Conservation (phyloP, 2,888 invertebrate genomes). For the Pseudeuparius sepicola region DNA sequence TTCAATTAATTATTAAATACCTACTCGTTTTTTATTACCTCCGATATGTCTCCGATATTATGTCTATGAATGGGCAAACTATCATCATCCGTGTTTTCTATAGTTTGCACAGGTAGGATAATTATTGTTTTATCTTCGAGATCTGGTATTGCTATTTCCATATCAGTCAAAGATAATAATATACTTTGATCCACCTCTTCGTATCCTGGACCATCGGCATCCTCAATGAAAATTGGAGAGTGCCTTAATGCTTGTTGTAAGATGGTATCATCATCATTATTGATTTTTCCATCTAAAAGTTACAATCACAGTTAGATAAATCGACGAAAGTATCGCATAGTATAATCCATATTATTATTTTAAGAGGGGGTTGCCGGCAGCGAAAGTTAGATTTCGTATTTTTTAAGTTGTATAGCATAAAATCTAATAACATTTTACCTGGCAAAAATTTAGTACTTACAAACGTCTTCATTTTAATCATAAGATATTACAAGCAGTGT, state of each 20-base stretch:
- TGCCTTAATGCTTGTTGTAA: constrained; percentile 4
- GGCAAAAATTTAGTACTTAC: too few species aligned
- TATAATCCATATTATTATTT: too few species aligned
- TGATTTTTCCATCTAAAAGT: constrained; percentile 3
- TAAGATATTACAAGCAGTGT: too few species aligned
- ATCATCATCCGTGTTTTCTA: constrained; percentile 6
- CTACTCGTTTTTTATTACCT: neutral
- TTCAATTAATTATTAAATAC: too few species aligned
- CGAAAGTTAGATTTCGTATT: too few species aligned
- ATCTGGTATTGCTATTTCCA: constrained; percentile 1
- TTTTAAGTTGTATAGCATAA: too few species aligned
- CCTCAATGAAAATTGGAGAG: constrained; percentile 5
- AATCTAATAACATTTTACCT: too few species aligned
- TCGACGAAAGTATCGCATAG: too few species aligned
- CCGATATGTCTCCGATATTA: too few species aligned
- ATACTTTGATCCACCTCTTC: constrained; percentile 4
- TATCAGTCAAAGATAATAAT: neutral
- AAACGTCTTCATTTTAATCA: too few species aligned
- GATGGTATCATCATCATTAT: constrained; percentile 4
- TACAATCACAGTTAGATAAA: too few species aligned
- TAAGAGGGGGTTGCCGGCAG: too few species aligned
- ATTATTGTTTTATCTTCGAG: constrained; percentile 2
- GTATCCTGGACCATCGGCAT: constrained; percentile 4
- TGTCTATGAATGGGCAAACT: neutral
- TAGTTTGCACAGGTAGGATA: neutral